Base-by-base conservation (phyloP, 2,113 vertebrate species). In the Danionella cerebrum region DNA sequence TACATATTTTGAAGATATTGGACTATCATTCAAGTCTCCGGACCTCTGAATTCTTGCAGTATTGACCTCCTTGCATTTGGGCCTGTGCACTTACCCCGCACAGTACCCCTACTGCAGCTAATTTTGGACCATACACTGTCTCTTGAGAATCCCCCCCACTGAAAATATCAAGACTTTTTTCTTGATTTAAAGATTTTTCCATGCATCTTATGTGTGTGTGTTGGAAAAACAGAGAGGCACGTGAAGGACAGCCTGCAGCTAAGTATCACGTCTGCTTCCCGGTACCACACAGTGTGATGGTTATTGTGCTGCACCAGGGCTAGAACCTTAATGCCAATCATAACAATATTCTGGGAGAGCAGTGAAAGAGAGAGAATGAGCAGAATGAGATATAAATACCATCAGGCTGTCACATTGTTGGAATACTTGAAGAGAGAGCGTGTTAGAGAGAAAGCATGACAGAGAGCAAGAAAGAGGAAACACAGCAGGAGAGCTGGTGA, bases 321-420 rank as follows among this genome's bases (percentile, higher is more conserved):
- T 63, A 55, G 60, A 31, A 66, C 55, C 42, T 12, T 53, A n/a
- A 47, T 45, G 83, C 85, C 86, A 85, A 81, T 14, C 65, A 84
- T 65, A 89, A 86, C 81, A 87, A 58, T 74, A 79, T 80, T 75
- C 55, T 69, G 70, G 79, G 75, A 82, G 42, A 59, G 33, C 25
- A 75, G 27, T 44, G 67, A 52, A 69, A 67, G 73, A 76, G 71
- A 66, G 44, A 71, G 70, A 53, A 64, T 77, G 81, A 68, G 42
- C 54, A 67, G n/a, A 4, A 59, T 58, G 54, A 72, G 72, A 75
- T 75, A 74, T 75, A 74, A 69, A 69, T 75, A 75, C 58, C 65
- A 59, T 39, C 50, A 70, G 54, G 59, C 65, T 73, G 75, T 77
- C 73, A 77, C 62, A 67, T 77, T 71, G 42, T 54, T 75, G 48